phyloP scores from a whole-genome alignment of 2,888 invertebrate species.

The Baccha elongata region DNA sequence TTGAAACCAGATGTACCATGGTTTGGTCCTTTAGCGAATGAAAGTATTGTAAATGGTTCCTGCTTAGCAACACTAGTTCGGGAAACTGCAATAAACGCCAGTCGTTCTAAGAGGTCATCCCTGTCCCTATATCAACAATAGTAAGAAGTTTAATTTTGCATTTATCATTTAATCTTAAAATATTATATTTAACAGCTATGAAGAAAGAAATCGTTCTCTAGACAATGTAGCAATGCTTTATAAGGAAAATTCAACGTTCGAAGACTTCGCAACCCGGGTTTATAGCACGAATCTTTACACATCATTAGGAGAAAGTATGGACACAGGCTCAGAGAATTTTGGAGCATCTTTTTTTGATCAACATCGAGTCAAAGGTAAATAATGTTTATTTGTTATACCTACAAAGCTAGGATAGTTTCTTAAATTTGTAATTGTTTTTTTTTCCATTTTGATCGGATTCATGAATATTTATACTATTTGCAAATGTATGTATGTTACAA shows the following conservation, averaged over 20 bases:
- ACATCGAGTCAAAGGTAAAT: constrained; percentile 80
- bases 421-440: no score
- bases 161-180: background rate
- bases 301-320: constrained; percentile 76
- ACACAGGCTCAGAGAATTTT: constrained; percentile 82
- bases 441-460: no score
- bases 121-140: constrained; percentile 95
- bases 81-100: constrained; percentile 95
- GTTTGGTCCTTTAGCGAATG: constrained; percentile 98
- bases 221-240: constrained; percentile 93
- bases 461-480: no score
- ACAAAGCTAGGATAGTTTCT: no score
- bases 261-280: constrained; percentile 90
- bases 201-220: constrained; percentile 93
- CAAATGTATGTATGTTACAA: no score
- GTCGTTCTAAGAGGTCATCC: constrained; percentile 94
- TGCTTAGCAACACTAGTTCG: constrained; percentile 92
- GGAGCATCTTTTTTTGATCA: constrained; percentile 85
- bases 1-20: constrained; percentile 94
- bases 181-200: constrained; percentile 86
- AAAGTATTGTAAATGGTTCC: constrained; percentile 86
- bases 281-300: constrained; percentile 85
- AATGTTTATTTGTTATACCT: no score
- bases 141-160: constrained; percentile 83
- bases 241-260: constrained; percentile 94